Conservation (phyloP, 92 coral and sea anemone species). For the Siderastrea siderea region DNA sequence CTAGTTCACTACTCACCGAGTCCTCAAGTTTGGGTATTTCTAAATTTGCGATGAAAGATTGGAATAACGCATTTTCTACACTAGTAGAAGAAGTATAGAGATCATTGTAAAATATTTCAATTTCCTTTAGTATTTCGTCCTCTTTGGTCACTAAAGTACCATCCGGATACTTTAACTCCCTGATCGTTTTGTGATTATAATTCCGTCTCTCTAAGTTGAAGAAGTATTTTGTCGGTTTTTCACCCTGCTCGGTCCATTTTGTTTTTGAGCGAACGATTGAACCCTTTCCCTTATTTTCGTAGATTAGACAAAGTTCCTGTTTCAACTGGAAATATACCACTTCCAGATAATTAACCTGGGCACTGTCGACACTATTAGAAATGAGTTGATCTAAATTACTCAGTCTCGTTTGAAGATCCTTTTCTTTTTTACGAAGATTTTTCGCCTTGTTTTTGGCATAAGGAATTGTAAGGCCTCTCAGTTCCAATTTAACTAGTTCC, state of each 20-base stretch:
- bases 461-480: too few relatives aligned
- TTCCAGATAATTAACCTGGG: neutral
- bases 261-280: too few relatives aligned
- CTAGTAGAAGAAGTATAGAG: neutral
- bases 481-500: too few relatives aligned
- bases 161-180: too few relatives aligned
- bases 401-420: slow-evolving; percentile 7
- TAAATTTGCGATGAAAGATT: neutral
- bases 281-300: neutral
- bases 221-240: neutral
- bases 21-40: slow-evolving; percentile 7
- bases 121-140: too few relatives aligned
- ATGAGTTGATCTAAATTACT: slow-evolving; percentile 9
- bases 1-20: slow-evolving; percentile 1
- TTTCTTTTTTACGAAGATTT: neutral
- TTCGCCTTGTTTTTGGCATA: neutral
- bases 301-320: slow-evolving; percentile 12
- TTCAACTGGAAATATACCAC: neutral
- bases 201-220: neutral
- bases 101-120: neutral
- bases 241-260: neutral
- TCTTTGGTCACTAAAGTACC: too few relatives aligned
- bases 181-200: neutral
- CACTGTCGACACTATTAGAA: neutral
- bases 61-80: neutral